phyloP scores from a whole-genome alignment of 2,113 vertebrate genomes.

The Neoarius graeffei region DNA sequence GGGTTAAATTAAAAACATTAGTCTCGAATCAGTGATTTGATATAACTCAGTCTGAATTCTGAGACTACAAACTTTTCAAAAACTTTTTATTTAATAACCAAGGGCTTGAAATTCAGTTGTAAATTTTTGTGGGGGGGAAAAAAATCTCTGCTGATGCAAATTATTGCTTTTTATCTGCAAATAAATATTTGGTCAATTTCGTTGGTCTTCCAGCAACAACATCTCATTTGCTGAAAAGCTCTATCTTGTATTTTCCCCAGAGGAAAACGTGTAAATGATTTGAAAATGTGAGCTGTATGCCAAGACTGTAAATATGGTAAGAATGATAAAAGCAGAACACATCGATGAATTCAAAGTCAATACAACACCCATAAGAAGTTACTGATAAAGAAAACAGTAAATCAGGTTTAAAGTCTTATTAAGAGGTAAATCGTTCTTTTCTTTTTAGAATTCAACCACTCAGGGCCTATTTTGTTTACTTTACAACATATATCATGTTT shows the following conservation, averaged over 20 bases:
- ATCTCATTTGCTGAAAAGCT: conserved; percentile 23
- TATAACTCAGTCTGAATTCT: not conserved
- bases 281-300: conserved; percentile 35
- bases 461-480: not conserved
- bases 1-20: not conserved
- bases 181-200: conserved; percentile 30
- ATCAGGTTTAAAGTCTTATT: not conserved
- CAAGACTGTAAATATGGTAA: conserved; percentile 2
- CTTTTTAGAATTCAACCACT: not conserved
- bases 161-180: conserved; percentile 1
- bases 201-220: conserved; percentile 3
- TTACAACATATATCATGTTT: not conserved
- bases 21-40: not conserved
- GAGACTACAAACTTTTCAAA: not conserved
- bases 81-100: not conserved
- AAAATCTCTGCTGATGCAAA: conserved; percentile 15
- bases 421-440: not conserved
- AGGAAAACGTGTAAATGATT: conserved; percentile 29
- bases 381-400: not conserved
- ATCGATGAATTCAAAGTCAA: conserved; percentile 11
- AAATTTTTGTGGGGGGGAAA: not conserved
- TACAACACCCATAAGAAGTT: not conserved
- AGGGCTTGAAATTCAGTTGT: not conserved
- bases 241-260: conserved; percentile 10
- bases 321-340: conserved; percentile 2